Base-by-base conservation (phyloP, 2,797 vertebrate species). In the Megalops cyprinoides region DNA sequence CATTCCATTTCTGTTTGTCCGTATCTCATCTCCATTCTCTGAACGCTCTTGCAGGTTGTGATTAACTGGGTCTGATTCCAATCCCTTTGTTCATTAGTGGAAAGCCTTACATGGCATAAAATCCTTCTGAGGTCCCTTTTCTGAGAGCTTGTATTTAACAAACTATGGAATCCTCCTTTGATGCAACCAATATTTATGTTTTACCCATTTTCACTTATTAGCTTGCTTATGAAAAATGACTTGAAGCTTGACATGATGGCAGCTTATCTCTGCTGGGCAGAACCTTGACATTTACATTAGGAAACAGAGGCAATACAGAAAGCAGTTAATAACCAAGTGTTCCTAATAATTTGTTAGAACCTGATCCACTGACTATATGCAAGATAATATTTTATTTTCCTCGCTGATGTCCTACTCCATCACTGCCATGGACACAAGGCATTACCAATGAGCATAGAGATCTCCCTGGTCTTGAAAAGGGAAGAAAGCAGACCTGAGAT, bases 141-240 rank as follows among this genome's bases (percentile, higher is more conserved):
- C 31, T 31, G 18, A 44, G n/a, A 71, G 18, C 67, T 71, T 34
- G 31, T 6, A 44, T 14, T 71, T 71, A 23, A 71, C 5, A 44
- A 71, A 71, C 37, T n/a, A 44, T 18, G 42, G 37, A 1, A 23
- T 71, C 39, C 39, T n/a, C 6, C 67, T 71, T 20, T 39, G 37
- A 37, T 8, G 2, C 25, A 49, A 25, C 25, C 48, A 53, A 20
- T 51, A 75, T 51, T 48, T 46, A n/a, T 44, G 51, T 15, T 34
- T 23, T 51, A 4, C 18, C 49, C 18, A 51, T 42, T 75, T 14
- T 74, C 37, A 44, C 44, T 77, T 31, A 74, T 79, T 51, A 65
- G 39, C 67, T 82, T 60, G 18, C 53, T 62, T 81, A 55, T 79
- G 28, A 79, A 81, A 62, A 73, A 37, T 74, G 42, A 12, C 49